These are phyloP conservation scores for Macrophya annulata DNA, from an alignment of 2,888 invertebrate species.

Conservation along the genomic window DNA sequence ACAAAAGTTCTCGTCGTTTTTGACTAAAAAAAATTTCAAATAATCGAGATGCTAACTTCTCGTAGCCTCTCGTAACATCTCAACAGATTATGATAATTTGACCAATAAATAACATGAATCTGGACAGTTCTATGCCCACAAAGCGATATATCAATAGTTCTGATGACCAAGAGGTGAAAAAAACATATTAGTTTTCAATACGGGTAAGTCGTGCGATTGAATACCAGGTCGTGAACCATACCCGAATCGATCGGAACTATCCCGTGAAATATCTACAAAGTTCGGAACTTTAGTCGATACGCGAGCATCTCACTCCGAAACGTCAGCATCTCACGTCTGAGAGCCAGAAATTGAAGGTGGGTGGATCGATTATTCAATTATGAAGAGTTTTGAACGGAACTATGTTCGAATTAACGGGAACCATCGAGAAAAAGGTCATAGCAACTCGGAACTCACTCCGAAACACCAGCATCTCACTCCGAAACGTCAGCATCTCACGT, in stretches of 20 bases:
- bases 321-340: not conserved
- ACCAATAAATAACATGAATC: too few relatives aligned
- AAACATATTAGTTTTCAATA: not conserved
- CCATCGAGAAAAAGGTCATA: not conserved
- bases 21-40: too few relatives aligned
- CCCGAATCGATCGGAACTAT: not conserved
- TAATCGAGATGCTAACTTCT: too few relatives aligned
- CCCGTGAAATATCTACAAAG: too few relatives aligned
- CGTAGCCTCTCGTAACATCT: too few relatives aligned
- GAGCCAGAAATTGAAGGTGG: not conserved
- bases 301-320: not conserved
- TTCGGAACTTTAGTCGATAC: not conserved
- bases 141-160: not conserved
- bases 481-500: not conserved
- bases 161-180: not conserved
- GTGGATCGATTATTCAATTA: not conserved
- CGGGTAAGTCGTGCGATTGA: not conserved
- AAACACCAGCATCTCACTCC: constrained; percentile 11
- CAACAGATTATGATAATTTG: too few relatives aligned
- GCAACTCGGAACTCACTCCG: not conserved
- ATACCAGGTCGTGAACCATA: not conserved
- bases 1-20: not conserved
- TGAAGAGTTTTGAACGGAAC: not conserved
- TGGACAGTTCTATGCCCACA: too few relatives aligned
- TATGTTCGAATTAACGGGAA: not conserved